phyloP scores from a whole-genome alignment of 1,140 invertebrate genomes.

The Drosophila ambigua region DNA sequence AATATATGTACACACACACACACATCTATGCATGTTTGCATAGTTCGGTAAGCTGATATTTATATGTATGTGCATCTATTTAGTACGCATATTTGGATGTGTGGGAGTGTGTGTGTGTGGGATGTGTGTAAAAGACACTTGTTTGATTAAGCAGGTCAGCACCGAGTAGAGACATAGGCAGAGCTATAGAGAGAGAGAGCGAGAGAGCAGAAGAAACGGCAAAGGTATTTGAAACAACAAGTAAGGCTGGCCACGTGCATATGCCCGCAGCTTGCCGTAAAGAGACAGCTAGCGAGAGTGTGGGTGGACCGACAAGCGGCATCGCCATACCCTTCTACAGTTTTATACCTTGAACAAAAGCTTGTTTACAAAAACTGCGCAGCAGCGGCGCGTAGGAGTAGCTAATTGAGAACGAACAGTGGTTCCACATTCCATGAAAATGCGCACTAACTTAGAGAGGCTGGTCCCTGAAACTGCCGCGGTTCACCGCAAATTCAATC shows the following conservation, averaged over 20 bases:
- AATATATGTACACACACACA: conserved; percentile 17
- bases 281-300: conserved; percentile 37
- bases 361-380: conserved; percentile 66
- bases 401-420: conserved; percentile 47
- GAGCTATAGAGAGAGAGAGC: conserved; percentile 10
- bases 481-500: conserved; percentile 14
- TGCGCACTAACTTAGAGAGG: not conserved
- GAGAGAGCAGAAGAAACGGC: not conserved
- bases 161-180: conserved; percentile 7
- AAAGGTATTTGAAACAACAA: no score
- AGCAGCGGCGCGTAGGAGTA: conserved; percentile 55
- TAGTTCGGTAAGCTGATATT: not conserved
- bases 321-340: no score
- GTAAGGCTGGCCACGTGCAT: no score
- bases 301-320: not conserved
- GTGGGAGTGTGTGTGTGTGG: conserved; percentile 2
- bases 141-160: conserved; percentile 70
- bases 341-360: not conserved
- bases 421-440: conserved; percentile 12
- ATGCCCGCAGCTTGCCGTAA: not conserved
- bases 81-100: conserved; percentile 32
- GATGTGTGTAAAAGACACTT: conserved; percentile 63
- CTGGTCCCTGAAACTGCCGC: conserved; percentile 5
- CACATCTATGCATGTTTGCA: conserved; percentile 4
- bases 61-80: conserved; percentile 4